A percentile compares a stretch with the other conserved stretches of the same genome.
These are phyloP conservation scores for Drosophila leontia DNA, from an alignment of 1,140 invertebrate species.

Conservation along the genomic window DNA sequence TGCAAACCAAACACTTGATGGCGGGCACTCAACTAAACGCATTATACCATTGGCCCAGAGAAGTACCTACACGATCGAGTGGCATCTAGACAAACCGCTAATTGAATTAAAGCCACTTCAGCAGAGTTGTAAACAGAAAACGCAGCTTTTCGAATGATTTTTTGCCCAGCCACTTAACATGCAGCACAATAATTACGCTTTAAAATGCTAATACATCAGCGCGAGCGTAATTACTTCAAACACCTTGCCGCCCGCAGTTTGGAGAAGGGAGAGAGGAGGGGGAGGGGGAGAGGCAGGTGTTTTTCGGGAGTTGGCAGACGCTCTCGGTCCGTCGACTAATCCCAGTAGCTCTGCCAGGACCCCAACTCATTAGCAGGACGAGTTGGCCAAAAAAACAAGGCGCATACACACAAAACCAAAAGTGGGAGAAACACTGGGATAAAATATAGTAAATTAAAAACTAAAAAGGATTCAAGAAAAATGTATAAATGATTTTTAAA, in stretches of 20 bases:
- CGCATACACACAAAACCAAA: slow-evolving; percentile 29
- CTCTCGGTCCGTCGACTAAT: slow-evolving; percentile 33
- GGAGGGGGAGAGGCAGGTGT: slow-evolving; percentile 2
- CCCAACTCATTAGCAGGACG: slow-evolving; percentile 70
- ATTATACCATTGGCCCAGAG: slow-evolving; percentile 41
- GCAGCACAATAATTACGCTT: slow-evolving; percentile 67
- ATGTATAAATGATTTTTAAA: too few species aligned
- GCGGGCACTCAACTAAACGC: slow-evolving; percentile 35
- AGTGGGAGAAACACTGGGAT: slow-evolving; percentile 12
- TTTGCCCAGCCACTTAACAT: slow-evolving; percentile 46
- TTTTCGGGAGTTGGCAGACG: slow-evolving; percentile 17
- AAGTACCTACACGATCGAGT: slow-evolving; percentile 28
- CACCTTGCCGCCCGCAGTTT: slow-evolving; percentile 52
- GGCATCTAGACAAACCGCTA: slow-evolving; percentile 58
- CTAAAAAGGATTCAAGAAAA: neutral
- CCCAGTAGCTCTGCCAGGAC: slow-evolving; percentile 30
- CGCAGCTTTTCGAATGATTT: slow-evolving; percentile 20
- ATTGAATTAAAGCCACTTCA: slow-evolving; percentile 72
- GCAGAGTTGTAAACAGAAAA: slow-evolving; percentile 48
- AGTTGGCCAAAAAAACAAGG: slow-evolving; percentile 39
- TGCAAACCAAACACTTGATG: slow-evolving; percentile 32
- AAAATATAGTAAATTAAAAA: neutral
- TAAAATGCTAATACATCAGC: slow-evolving; percentile 79
- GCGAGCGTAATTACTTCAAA: slow-evolving; percentile 80
- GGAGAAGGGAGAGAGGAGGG: neutral